Evolutionary conservation across 2,113 vertebrate species (phyloP).

Genomic region (Glaucidium brasilianum): DNA sequence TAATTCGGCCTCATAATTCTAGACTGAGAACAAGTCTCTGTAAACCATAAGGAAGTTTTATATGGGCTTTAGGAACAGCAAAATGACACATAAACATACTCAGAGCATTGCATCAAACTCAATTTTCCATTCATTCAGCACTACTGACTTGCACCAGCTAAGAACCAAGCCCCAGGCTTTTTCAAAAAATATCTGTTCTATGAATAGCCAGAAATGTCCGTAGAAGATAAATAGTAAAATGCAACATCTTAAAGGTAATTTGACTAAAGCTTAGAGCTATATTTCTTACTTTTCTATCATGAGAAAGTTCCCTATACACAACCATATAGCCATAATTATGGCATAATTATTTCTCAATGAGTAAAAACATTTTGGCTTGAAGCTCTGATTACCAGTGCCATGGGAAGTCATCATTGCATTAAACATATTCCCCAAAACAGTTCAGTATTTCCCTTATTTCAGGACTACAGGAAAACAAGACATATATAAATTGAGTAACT

Average conservation of each 20-base stretch:
- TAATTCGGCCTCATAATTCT: background rate
- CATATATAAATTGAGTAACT: slow-evolving; percentile 35
- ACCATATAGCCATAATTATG: background rate
- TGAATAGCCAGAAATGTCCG: background rate
- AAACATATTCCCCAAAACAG: slow-evolving; percentile 11
- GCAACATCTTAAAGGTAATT: background rate
- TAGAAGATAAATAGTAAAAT: background rate
- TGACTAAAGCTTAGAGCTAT: background rate
- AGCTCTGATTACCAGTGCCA: slow-evolving; percentile 48
- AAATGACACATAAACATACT: background rate
- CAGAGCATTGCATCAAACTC: background rate
- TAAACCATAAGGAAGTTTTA: background rate
- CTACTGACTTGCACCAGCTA: background rate
- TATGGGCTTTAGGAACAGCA: background rate
- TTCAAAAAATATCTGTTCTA: background rate
- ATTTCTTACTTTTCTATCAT: background rate
- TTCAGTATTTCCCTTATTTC: slow-evolving; percentile 68
- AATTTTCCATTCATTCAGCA: background rate
- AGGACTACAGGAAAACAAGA: slow-evolving; percentile 61
- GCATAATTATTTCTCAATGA: background rate
- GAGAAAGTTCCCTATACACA: background rate
- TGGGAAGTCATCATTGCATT: slow-evolving; percentile 55
- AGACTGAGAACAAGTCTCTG: background rate
- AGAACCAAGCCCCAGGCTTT: background rate
- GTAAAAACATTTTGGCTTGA: slow-evolving; percentile 19